phyloP scores from a whole-genome alignment of 2,113 vertebrate species.

The Gallinago jamesoni region DNA sequence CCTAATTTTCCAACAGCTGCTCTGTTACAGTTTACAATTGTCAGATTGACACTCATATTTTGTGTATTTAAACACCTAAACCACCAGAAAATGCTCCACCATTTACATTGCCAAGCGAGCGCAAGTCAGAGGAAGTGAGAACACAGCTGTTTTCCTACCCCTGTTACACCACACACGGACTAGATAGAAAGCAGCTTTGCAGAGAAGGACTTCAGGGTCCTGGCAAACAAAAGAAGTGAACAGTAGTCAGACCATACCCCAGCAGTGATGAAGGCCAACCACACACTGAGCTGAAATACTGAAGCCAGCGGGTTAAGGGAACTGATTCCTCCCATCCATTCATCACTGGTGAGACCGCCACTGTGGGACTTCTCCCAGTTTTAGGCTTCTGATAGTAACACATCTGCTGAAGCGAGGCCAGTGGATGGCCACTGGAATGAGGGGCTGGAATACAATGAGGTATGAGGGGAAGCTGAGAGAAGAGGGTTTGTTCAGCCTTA shows the following conservation, averaged over 20 bases:
- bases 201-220: neutral
- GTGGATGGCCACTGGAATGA: neutral
- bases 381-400: neutral
- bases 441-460: neutral
- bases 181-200: neutral
- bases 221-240: neutral
- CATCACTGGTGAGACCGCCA: neutral
- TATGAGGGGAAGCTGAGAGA: neutral
- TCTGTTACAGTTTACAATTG: neutral
- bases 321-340: neutral
- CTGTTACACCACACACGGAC: accelerated
- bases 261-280: neutral
- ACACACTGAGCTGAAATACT: neutral
- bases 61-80: neutral
- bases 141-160: neutral
- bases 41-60: neutral
- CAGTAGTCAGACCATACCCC: neutral
- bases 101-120: neutral
- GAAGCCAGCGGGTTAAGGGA: neutral
- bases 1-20: neutral
- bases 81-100: neutral
- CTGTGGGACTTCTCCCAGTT: neutral
- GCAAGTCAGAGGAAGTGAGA: neutral
- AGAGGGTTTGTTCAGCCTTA: neutral
- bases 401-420: neutral